Evolutionary conservation across 1,140 invertebrate species (phyloP).

Genomic region (Maconellicoccus hirsutus): DNA sequence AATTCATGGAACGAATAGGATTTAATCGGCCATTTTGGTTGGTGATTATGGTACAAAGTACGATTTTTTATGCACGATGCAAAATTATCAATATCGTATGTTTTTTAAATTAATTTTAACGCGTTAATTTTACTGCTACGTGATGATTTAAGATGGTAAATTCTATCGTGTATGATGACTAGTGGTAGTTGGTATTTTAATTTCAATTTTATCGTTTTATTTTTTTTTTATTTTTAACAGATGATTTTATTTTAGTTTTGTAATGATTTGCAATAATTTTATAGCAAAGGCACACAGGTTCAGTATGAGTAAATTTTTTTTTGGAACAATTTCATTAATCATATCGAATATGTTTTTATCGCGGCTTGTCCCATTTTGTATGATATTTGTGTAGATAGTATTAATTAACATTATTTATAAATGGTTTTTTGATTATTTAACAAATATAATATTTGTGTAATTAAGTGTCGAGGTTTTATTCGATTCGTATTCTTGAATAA

Average conservation of each 20-base stretch:
- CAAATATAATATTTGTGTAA: slow-evolving; percentile 10
- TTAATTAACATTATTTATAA: slow-evolving; percentile 10
- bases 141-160: neutral
- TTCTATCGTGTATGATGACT: neutral
- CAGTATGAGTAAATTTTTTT: neutral
- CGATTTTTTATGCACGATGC: neutral
- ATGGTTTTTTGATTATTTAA: slow-evolving; percentile 6
- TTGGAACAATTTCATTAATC: neutral
- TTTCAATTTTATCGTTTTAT: slow-evolving; percentile 6
- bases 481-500: too few species aligned
- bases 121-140: neutral
- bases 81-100: neutral
- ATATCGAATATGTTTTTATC: slow-evolving; percentile 5
- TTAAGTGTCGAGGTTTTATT: neutral
- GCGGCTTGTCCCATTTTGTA: neutral
- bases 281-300: neutral
- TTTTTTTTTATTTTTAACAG: neutral
- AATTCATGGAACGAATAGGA: too few species aligned
- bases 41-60: neutral
- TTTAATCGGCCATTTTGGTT: too few species aligned
- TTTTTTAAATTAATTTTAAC: slow-evolving; percentile 1
- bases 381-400: neutral
- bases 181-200: neutral
- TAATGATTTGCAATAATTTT: slow-evolving; percentile 1
- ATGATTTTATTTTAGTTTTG: slow-evolving; percentile 6